Evolutionary conservation across 1,140 invertebrate genomes (phyloP).

Genomic region (Battus philenor): DNA sequence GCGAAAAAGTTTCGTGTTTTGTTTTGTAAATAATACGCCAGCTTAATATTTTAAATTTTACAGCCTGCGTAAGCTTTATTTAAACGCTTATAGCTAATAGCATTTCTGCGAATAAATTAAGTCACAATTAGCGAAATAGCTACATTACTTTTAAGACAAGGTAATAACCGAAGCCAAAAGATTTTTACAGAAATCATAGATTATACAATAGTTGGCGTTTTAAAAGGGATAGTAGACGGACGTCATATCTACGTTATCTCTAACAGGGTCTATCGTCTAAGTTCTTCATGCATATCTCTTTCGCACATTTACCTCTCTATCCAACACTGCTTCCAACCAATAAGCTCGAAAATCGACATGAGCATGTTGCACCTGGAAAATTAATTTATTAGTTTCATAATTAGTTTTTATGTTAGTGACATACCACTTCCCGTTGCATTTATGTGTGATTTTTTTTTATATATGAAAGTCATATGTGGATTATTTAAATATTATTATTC

Average conservation of each 20-base stretch:
- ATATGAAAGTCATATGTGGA: too few species aligned
- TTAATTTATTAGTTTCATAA: constrained; percentile 27
- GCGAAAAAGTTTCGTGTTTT: constrained; percentile 53
- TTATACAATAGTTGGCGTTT: neutral
- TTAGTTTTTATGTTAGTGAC: constrained; percentile 26
- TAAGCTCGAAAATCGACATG: constrained; percentile 76
- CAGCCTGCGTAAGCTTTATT: constrained; percentile 8
- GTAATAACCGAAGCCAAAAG: constrained; percentile 4
- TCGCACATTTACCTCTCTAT: constrained; percentile 77
- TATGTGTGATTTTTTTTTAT: too few species aligned
- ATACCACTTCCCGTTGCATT: constrained; percentile 3
- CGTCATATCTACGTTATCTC: constrained; percentile 14
- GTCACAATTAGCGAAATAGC: neutral
- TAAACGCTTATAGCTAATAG: neutral
- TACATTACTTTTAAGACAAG: neutral
- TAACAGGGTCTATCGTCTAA: constrained; percentile 2
- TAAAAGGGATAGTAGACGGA: neutral
- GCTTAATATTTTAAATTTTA: constrained; percentile 9
- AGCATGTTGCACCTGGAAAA: constrained; percentile 76
- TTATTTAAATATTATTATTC: too few species aligned
- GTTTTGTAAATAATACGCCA: constrained; percentile 10
- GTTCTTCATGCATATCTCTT: constrained; percentile 50
- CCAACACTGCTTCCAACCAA: constrained; percentile 77
- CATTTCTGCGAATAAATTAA: neutral
- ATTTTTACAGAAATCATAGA: constrained; percentile 5